These are phyloP conservation scores for Melanotus villosus DNA, from an alignment of 2,888 invertebrate species.

Conservation along the genomic window DNA sequence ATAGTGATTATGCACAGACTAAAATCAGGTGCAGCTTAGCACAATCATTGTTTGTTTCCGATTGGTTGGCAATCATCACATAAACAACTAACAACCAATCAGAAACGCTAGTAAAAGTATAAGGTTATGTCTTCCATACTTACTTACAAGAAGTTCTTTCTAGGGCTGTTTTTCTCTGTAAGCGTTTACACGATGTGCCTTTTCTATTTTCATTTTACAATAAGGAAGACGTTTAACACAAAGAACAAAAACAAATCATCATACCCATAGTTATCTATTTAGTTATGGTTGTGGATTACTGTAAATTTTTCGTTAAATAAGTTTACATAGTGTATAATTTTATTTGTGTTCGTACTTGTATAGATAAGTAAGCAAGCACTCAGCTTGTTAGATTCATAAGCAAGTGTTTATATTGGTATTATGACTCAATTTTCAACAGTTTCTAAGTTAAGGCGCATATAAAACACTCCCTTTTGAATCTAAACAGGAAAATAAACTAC, in stretches of 20 bases:
- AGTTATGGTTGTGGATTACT: slow-evolving; percentile 10
- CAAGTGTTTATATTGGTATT: background rate
- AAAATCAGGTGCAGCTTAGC: no score
- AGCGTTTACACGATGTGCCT: no score
- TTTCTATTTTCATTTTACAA: no score
- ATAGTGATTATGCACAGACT: no score
- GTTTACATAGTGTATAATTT: slow-evolving; percentile 9
- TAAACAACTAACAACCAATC: no score
- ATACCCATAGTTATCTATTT: slow-evolving; percentile 19
- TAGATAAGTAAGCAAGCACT: background rate
- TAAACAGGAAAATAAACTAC: background rate
- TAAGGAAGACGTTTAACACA: no score
- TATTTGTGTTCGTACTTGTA: background rate
- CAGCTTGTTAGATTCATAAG: background rate
- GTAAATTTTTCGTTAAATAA: slow-evolving; percentile 7
- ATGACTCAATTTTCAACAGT: background rate
- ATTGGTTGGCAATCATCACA: no score
- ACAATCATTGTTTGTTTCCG: no score
- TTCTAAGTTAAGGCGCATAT: slow-evolving; percentile 1
- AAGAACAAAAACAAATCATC: slow-evolving; percentile 9
- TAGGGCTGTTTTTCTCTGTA: no score
- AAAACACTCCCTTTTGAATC: slow-evolving; percentile 1
- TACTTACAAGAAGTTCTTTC: no score
- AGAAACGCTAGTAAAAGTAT: no score
- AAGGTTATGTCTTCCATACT: no score